phyloP scores from a whole-genome alignment of 1,140 invertebrate genomes.

The Nephila pilipes region DNA sequence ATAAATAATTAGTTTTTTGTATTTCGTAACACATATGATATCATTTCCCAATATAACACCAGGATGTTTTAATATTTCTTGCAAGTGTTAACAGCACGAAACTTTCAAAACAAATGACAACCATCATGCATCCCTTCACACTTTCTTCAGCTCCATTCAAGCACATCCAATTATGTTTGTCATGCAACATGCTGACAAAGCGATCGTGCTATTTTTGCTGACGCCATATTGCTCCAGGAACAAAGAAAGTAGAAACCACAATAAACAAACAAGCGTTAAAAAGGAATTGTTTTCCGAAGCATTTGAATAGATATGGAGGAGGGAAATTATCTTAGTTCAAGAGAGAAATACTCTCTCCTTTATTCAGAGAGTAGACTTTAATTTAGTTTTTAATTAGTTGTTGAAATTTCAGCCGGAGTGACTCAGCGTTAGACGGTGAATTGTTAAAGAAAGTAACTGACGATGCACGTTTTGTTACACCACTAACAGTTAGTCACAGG shows the following conservation, averaged over 20 bases:
- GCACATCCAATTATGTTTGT: conserved; percentile 39
- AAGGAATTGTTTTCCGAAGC: conserved; percentile 33
- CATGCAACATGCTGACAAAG: not conserved
- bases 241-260: conserved; percentile 5
- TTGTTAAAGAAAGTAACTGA: no score
- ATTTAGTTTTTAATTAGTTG: not conserved
- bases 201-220: not conserved
- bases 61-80: not conserved
- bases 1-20: no score
- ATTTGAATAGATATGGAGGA: not conserved
- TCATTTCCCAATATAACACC: no score
- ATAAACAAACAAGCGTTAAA: not conserved
- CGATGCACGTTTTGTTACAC: no score
- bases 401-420: no score
- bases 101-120: not conserved
- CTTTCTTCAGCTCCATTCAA: not conserved
- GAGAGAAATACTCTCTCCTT: not conserved
- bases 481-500: no score
- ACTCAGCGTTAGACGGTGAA: no score
- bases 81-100: not conserved
- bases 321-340: not conserved
- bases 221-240: conserved; percentile 23
- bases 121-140: not conserved
- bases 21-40: no score
- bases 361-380: not conserved